Percentiles rank a stretch among this genome's conserved stretches.
These are phyloP conservation scores for Pandemis heparana DNA, from an alignment of 2,888 invertebrate genomes.

Conservation along the genomic window DNA sequence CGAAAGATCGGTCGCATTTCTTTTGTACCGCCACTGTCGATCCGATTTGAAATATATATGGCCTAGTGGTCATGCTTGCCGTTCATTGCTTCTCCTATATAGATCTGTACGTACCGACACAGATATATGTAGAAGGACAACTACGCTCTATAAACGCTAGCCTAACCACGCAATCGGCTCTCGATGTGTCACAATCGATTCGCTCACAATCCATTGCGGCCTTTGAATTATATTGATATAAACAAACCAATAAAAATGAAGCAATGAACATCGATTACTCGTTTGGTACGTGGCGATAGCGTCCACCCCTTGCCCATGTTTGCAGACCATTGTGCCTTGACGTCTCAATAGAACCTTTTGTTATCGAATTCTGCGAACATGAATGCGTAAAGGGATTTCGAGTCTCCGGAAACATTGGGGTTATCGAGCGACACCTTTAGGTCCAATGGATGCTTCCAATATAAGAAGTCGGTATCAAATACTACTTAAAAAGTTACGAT, in stretches of 20 bases:
- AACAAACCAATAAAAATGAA: conserved; percentile 19
- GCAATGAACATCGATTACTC: conserved; percentile 40
- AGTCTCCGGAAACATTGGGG: conserved; percentile 46
- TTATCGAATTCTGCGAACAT: conserved; percentile 52
- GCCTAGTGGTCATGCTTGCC: conserved; percentile 13
- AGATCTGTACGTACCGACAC: neutral
- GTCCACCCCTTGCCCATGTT: conserved; percentile 26
- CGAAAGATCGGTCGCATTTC: conserved; percentile 49
- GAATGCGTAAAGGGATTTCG: conserved; percentile 50
- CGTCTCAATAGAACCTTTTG: conserved; percentile 56
- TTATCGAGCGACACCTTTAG: conserved; percentile 41
- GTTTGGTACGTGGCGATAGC: conserved; percentile 22
- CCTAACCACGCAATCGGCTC: neutral
- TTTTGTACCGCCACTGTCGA: conserved; percentile 46
- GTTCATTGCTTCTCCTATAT: neutral
- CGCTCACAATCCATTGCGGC: conserved; percentile 8
- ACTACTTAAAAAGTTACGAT: neutral
- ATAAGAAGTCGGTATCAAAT: neutral
- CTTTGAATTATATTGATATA: neutral
- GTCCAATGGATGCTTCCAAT: conserved; percentile 17
- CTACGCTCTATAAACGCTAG: neutral
- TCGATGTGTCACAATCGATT: neutral
- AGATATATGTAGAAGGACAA: conserved; percentile 1
- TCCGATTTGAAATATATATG: conserved; percentile 39
- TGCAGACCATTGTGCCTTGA: conserved; percentile 45